Percentiles rank a stretch among this genome's conserved stretches.
Evolutionary conservation across 2,113 vertebrate genomes (phyloP).

Genomic region (Ictalurus furcatus): DNA sequence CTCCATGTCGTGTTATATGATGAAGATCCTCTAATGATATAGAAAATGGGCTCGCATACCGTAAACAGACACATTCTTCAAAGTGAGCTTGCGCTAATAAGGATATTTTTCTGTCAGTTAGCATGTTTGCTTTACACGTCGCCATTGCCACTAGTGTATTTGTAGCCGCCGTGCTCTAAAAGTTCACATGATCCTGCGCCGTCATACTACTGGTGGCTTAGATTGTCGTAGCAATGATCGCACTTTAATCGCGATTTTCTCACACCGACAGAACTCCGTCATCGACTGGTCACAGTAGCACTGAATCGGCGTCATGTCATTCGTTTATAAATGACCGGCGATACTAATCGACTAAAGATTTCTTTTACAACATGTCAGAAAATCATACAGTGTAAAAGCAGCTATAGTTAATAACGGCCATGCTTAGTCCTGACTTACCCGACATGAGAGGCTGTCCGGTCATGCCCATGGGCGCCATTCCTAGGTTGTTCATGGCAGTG

Average conservation of each 20-base stretch:
- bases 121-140: neutral
- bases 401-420: neutral
- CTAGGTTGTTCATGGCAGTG: constrained; percentile 96
- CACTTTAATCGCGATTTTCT: neutral
- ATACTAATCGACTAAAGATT: neutral
- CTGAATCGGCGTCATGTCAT: neutral
- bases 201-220: neutral
- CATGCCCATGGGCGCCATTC: constrained; percentile 90
- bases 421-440: constrained; percentile 68
- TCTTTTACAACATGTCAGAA: neutral
- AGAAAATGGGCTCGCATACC: neutral
- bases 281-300: neutral
- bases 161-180: neutral
- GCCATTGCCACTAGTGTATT: neutral
- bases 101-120: neutral
- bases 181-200: neutral
- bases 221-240: neutral
- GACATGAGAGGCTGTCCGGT: constrained; percentile 87
- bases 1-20: neutral
- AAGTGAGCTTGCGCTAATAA: neutral
- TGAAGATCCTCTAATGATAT: neutral
- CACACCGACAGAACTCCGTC: neutral
- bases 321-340: neutral
- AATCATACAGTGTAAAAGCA: neutral
- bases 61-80: neutral